Conservation (phyloP, 2,888 invertebrate species). For the Trachelus iudaicus region DNA sequence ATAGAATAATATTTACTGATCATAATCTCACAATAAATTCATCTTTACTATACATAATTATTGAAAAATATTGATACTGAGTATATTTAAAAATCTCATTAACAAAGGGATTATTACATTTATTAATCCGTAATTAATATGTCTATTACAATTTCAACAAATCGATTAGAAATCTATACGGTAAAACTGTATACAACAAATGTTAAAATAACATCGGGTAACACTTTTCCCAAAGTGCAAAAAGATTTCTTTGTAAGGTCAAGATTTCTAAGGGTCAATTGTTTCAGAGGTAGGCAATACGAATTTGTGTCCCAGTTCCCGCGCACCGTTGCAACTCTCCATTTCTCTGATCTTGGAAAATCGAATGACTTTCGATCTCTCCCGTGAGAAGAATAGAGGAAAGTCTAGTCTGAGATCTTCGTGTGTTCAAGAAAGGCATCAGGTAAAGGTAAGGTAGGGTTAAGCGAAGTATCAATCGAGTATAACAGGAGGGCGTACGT, state of each 20-base stretch:
- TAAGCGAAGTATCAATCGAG: neutral
- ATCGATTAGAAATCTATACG: neutral
- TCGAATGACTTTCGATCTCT: neutral
- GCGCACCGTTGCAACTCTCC: constrained; percentile 31
- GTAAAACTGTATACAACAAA: neutral
- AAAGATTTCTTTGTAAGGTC: no score
- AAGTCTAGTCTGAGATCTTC: neutral
- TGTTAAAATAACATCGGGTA: neutral
- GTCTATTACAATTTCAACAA: neutral
- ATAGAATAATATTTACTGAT: no score
- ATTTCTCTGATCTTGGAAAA: constrained; percentile 44
- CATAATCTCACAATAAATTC: no score
- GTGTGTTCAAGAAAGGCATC: neutral
- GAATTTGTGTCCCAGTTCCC: no score
- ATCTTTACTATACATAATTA: no score
- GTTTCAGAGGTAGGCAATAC: no score
- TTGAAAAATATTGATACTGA: neutral
- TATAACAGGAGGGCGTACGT: constrained; percentile 14
- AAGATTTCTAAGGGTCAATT: no score
- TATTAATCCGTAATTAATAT: neutral
- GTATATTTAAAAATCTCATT: neutral
- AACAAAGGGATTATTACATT: neutral
- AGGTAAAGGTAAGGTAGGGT: neutral
- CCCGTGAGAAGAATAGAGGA: neutral
- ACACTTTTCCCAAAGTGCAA: neutral